Evolutionary conservation across 2,888 invertebrate species (phyloP), one percentile per base, ranked within the genome.

Genomic region (Tiphia femorata): DNA sequence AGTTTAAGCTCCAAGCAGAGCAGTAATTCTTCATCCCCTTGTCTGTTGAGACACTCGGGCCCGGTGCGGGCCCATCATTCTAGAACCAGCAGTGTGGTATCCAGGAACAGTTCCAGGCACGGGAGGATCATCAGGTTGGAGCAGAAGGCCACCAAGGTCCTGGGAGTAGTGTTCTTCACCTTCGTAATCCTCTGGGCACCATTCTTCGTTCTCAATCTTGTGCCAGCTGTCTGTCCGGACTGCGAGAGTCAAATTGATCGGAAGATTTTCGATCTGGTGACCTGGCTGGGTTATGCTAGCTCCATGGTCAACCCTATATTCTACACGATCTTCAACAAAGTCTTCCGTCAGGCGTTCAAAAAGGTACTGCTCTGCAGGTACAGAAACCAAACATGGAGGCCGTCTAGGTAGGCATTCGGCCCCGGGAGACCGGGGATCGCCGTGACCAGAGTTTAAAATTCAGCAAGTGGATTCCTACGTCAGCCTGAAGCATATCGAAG

Each of bases 101-200:
- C 93, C 4, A 86, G 93, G 50, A 93, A 92, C 75, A 93, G 92
- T 0, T 92, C 92, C 0, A 87, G 94, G 0, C 94, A 94, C 76
- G 94, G 94, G 0, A 86, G 94, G 55, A 94, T 92, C 75, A 89
- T 97, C 49, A 88, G 94, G 3, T 87, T 96, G 48, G 97, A 98
- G 81, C 97, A 97, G 80, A 97, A 97, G 83, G 98, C 98, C 0
- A 97, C 97, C 8, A 96, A 97, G 85, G 97, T 97, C 3, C 85
- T 97, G 16, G 96, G 96, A 2, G 94, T 97, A 0, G 96, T 97
- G 1, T 97, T 97, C 85, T 95, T 95, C 84, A 95, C 95, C 0
- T 97, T 97, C 81, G 96, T 96, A 21, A 91, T 96, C 40, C 88
- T 96, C 29, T 97, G 97, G 96, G 93, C 96, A n/a, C 97, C 97